Evolutionary conservation across 2,888 invertebrate species (phyloP).

Genomic region (Amiota minor): DNA sequence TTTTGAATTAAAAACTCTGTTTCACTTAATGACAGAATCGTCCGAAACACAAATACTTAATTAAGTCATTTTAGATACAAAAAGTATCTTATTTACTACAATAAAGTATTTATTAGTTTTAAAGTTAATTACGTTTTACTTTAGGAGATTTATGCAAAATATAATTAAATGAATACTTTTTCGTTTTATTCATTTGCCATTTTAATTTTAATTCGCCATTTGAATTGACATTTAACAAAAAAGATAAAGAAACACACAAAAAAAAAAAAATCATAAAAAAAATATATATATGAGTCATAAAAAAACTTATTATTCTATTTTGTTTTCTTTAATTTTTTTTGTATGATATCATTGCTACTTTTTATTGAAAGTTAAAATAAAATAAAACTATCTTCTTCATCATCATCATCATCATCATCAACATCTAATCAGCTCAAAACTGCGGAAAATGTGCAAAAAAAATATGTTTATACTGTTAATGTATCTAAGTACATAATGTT

Average conservation of each 20-base stretch:
- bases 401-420: too few relatives aligned
- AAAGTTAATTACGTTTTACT: too few relatives aligned
- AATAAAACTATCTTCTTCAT: not conserved
- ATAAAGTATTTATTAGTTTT: too few relatives aligned
- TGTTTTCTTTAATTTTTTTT: not conserved
- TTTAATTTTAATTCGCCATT: constrained; percentile 3
- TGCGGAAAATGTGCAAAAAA: not conserved
- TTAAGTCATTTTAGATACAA: too few relatives aligned
- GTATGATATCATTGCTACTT: constrained; percentile 5
- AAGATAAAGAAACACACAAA: not conserved
- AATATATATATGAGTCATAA: constrained; percentile 7
- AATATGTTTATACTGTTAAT: not conserved
- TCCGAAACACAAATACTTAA: too few relatives aligned
- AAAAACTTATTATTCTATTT: not conserved
- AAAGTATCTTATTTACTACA: too few relatives aligned
- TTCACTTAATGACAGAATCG: too few relatives aligned
- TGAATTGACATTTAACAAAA: constrained; percentile 4
- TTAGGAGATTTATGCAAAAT: too few relatives aligned
- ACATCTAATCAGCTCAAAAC: not conserved
- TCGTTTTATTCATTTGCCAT: not conserved
- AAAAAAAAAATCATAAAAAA: not conserved
- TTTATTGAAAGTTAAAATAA: not conserved
- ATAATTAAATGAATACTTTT: too few relatives aligned
- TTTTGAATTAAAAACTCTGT: too few relatives aligned
- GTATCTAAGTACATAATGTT: not conserved